Percentiles rank a stretch among this genome's conserved stretches.
Conservation (phyloP, 2,113 vertebrate genomes). For the Dascyllus trimaculatus region DNA sequence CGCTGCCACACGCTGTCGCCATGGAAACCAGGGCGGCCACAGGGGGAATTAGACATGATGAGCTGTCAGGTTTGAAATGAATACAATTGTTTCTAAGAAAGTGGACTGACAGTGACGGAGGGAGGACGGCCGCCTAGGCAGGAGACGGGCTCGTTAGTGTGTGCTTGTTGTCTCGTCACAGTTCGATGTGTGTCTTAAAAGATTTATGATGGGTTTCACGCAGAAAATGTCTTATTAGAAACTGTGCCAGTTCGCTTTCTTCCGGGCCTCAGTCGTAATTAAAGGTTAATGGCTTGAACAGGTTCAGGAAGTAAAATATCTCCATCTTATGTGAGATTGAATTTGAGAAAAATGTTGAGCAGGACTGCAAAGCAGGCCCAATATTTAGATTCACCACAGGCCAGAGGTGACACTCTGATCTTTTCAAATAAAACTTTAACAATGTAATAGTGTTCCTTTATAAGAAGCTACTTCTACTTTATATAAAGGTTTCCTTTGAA, state of each 20-base stretch:
- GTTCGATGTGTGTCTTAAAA: not conserved
- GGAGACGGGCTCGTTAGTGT: slow-evolving; percentile 22
- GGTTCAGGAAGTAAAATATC: not conserved
- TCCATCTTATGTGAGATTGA: not conserved
- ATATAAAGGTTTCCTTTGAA: no score
- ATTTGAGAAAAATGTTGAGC: not conserved
- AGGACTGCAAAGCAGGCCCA: not conserved
- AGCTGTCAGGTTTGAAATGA: slow-evolving; percentile 65
- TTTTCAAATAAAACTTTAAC: no score
- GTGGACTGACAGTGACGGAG: slow-evolving; percentile 45
- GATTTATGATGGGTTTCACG: not conserved
- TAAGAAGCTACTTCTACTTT: no score
- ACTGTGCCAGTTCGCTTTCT: not conserved
- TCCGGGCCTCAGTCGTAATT: not conserved
- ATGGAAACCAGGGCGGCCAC: slow-evolving; percentile 54
- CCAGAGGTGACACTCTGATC: no score
- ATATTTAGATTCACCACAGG: not conserved
- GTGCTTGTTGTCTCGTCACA: not conserved
- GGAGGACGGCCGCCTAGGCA: slow-evolving; percentile 32
- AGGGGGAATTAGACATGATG: slow-evolving; percentile 48
- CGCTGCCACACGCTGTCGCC: slow-evolving; percentile 43
- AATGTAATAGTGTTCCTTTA: no score
- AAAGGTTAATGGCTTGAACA: not conserved
- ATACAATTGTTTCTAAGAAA: slow-evolving; percentile 43
- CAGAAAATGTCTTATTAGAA: not conserved